Conservation (phyloP, 2,797 vertebrate species). For the Dendrocincla tyrannina region DNA sequence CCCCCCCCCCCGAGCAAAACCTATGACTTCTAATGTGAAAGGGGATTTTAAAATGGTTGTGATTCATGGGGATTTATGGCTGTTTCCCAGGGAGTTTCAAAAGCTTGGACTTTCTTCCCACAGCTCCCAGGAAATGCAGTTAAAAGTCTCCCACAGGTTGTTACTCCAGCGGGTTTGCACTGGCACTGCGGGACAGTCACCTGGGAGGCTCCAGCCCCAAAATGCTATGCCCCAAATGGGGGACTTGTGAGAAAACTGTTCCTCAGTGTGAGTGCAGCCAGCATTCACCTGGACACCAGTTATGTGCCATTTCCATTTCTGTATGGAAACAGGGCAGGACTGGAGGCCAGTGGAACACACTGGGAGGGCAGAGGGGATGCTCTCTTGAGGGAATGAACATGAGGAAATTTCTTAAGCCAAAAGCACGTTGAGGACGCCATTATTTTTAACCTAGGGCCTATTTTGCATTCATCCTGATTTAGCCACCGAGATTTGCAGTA, state of each 20-base stretch:
- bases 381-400: not conserved
- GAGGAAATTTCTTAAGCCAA: not conserved
- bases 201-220: not conserved
- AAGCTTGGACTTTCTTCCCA: constrained; percentile 3
- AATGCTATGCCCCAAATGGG: not conserved
- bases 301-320: not conserved
- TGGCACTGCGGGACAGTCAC: accelerated
- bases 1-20: not conserved
- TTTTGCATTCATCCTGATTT: constrained; percentile 25
- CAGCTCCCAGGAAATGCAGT: constrained; percentile 25
- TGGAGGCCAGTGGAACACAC: not conserved
- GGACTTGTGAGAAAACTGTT: not conserved
- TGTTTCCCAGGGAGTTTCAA: not conserved
- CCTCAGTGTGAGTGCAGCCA: not conserved
- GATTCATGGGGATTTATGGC: constrained; percentile 13
- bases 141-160: not conserved
- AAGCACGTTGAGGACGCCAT: not conserved
- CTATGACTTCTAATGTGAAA: constrained; percentile 15
- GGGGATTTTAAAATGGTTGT: not conserved
- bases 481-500: constrained; percentile 8
- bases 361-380: not conserved
- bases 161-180: not conserved
- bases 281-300: not conserved
- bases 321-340: not conserved
- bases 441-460: not conserved